Percentiles rank a stretch among this genome's conserved stretches.
Evolutionary conservation across 2,888 invertebrate genomes (phyloP).

Genomic region (Pyrgus malvae): DNA sequence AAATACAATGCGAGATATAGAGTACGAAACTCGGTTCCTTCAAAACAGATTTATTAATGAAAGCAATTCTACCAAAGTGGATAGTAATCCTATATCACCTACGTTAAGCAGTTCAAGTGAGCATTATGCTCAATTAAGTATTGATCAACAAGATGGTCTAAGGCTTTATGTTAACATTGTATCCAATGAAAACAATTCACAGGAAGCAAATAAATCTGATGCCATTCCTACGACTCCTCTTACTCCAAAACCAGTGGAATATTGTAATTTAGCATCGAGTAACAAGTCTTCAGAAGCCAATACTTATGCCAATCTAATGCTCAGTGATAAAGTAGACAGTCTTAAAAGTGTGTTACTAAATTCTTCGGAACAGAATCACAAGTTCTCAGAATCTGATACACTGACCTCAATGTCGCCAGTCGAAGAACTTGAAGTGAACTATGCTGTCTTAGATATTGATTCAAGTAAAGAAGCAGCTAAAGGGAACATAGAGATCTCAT

Average conservation of each 20-base stretch:
- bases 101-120: conserved; percentile 72
- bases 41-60: conserved; percentile 62
- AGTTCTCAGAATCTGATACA: conserved; percentile 71
- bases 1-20: conserved; percentile 65
- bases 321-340: conserved; percentile 61
- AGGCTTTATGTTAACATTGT: conserved; percentile 73
- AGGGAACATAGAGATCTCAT: conserved; percentile 47
- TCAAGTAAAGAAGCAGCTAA: conserved; percentile 67
- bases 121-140: conserved; percentile 70
- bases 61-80: conserved; percentile 34
- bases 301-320: conserved; percentile 67
- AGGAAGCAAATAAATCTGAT: conserved; percentile 52
- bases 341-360: conserved; percentile 52
- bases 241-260: conserved; percentile 67
- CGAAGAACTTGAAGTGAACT: conserved; percentile 83
- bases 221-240: conserved; percentile 58
- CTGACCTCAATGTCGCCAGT: conserved; percentile 67
- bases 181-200: conserved; percentile 49
- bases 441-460: conserved; percentile 90
- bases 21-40: conserved; percentile 65
- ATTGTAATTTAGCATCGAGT: conserved; percentile 59
- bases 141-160: conserved; percentile 61
- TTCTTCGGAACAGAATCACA: conserved; percentile 55
- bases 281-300: conserved; percentile 56
- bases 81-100: conserved; percentile 58